Evolutionary conservation across 2,888 invertebrate genomes (phyloP).

Genomic region (Vesta saturnalis): DNA sequence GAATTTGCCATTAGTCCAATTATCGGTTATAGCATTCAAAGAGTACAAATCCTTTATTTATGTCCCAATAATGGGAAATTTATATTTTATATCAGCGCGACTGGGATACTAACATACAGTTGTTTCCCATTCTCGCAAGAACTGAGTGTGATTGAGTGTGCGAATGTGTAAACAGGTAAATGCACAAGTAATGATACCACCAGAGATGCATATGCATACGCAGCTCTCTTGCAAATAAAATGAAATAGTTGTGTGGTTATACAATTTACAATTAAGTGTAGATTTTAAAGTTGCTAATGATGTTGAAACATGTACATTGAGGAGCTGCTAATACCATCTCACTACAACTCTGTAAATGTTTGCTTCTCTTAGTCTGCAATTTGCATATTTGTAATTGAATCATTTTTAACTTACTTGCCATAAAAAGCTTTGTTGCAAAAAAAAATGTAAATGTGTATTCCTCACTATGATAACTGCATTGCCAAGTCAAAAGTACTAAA

Average conservation of each 20-base stretch:
- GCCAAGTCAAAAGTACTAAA: conserved; percentile 46
- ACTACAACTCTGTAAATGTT: conserved; percentile 56
- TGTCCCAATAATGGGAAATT: conserved; percentile 47
- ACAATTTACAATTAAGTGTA: not conserved
- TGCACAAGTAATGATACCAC: conserved; percentile 56
- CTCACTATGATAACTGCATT: conserved; percentile 50
- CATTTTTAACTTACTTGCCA: conserved; percentile 51
- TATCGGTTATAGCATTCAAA: conserved; percentile 64
- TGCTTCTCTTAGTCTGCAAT: conserved; percentile 59
- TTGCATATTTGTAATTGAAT: conserved; percentile 55
- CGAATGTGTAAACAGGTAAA: conserved; percentile 57
- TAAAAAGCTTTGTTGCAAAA: conserved; percentile 52
- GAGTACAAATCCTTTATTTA: conserved; percentile 78
- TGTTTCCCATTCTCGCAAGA: conserved; percentile 52
- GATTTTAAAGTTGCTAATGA: conserved; percentile 3
- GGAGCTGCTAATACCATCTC: conserved; percentile 30
- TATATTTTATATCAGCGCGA: conserved; percentile 43
- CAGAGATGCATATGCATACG: conserved; percentile 26
- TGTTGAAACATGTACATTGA: conserved; percentile 4
- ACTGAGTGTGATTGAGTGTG: conserved; percentile 54
- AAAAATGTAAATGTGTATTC: conserved; percentile 52
- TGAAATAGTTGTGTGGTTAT: not conserved
- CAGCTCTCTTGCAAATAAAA: conserved; percentile 36
- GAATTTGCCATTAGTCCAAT: conserved; percentile 48
- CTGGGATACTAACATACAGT: conserved; percentile 33